Base-by-base conservation (phyloP, 2,888 invertebrate species). In the Pseudanteris insignis region DNA sequence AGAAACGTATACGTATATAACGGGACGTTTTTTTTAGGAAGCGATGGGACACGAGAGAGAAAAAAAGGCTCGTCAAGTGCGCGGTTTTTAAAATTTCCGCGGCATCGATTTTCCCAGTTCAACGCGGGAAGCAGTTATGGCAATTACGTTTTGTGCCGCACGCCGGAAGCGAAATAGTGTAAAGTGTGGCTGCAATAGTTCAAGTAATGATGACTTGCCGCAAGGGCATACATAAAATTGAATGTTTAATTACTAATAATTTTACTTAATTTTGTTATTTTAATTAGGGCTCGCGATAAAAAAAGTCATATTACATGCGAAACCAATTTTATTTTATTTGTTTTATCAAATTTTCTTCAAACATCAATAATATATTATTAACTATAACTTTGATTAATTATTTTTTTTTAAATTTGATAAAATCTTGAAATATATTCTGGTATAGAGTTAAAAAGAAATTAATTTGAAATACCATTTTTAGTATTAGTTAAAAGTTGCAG, bases 1-100 rank as follows among this genome's bases (percentile, higher is more conserved):
- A 64, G 34, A 55, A 32, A 55, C 61, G 50, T 40, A 40, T 48
- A 44, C 47, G 60, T 54, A 43, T 34, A 51, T 46, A 37, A 58
- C 46, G 47, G 38, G 29, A 47, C 40, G 11, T 44, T 44, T 37
- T 54, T 28, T 8, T 26, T 46, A 46, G 8, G 13, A 14, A 21
- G 8, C 21, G 10, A 15, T 32, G 33, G 21, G 29, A 55, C 40
- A 55, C 6, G 26, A n/a, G 26, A 2, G 30, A 26, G 26, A n/a
- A 26, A n/a, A 2, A n/a, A n/a, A 5, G 26, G n/a, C 7, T 26
- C 4, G 18, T 6, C 4, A 18, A 18, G 18, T 18, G 18, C 18
- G 18, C 18, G 18, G 18, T 18, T 18, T 18, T 18, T 18, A 6
- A 18, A 4, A 12, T 37, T 25, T 37, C 13, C 37, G 25, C 25